These are phyloP conservation scores for Antennarius maculatus DNA, from an alignment of 2,797 vertebrate species.

Conservation along the genomic window DNA sequence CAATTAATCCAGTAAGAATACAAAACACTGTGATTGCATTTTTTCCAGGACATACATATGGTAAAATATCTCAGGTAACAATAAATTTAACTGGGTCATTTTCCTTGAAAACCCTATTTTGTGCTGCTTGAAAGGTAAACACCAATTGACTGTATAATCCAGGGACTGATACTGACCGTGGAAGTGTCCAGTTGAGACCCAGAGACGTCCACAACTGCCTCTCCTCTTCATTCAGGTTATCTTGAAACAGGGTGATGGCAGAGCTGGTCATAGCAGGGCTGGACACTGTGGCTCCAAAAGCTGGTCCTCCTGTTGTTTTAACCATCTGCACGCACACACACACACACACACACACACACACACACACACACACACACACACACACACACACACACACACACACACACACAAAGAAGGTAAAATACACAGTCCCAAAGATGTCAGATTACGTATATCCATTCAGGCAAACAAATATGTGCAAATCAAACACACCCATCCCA, in stretches of 20 bases:
- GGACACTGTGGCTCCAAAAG: slow-evolving; percentile 76
- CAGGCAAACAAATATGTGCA: slow-evolving; percentile 47
- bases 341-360: no score
- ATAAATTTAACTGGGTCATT: neutral
- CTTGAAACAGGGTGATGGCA: slow-evolving; percentile 82
- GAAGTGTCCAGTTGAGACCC: slow-evolving; percentile 86
- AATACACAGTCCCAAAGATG: slow-evolving; percentile 4
- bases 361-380: slow-evolving; percentile 1
- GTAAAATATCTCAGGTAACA: neutral
- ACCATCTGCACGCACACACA: slow-evolving; percentile 79
- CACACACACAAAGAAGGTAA: neutral
- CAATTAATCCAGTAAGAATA: neutral
- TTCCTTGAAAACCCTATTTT: neutral
- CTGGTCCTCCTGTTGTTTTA: slow-evolving; percentile 83
- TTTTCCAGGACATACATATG: no score
- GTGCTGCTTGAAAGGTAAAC: no score
- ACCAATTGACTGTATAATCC: neutral
- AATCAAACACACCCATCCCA: slow-evolving; percentile 43
- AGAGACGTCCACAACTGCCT: slow-evolving; percentile 84
- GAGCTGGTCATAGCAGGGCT: slow-evolving; percentile 85
- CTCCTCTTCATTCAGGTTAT: slow-evolving; percentile 80
- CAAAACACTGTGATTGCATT: neutral
- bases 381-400: slow-evolving; percentile 3
- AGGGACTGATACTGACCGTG: slow-evolving; percentile 73
- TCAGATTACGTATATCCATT: slow-evolving; percentile 19